These are phyloP conservation scores for Apodemus agrarius DNA, from an alignment of 2,797 vertebrate species.

Conservation along the genomic window DNA sequence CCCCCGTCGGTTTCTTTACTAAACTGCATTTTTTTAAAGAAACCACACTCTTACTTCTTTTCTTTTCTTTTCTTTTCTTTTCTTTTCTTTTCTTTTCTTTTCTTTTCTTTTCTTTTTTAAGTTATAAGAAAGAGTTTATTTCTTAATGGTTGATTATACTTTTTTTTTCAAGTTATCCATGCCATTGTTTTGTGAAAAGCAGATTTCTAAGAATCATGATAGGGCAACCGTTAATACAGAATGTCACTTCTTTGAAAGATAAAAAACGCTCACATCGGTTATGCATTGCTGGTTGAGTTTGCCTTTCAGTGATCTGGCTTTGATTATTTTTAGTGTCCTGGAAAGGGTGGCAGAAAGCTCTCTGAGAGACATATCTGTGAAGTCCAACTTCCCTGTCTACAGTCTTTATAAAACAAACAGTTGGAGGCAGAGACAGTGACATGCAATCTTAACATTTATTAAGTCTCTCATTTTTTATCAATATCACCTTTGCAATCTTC, in stretches of 20 bases:
- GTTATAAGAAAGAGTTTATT: not conserved
- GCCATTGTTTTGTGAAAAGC: not conserved
- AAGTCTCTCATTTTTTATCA: not conserved
- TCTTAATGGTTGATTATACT: not conserved
- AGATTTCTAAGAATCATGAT: not conserved
- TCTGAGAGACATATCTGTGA: not conserved
- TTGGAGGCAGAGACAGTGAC: not conserved
- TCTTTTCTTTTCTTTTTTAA: too few species aligned
- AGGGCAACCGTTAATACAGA: not conserved
- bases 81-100: too few species aligned
- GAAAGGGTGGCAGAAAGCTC: not conserved
- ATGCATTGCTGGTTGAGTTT: not conserved
- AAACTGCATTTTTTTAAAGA: too few species aligned
- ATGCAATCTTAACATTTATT: not conserved
- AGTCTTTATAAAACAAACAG: not conserved
- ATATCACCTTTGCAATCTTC: constrained; percentile 47
- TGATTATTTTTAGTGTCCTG: not conserved
- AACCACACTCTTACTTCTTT: accelerated
- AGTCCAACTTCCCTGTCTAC: not conserved
- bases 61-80: too few species aligned
- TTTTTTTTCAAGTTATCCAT: not conserved
- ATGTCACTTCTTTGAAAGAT: not conserved
- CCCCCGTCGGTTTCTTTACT: too few species aligned
- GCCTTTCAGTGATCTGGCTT: not conserved
- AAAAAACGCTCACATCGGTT: not conserved